Evolutionary conservation across 2,113 vertebrate genomes (phyloP).

Genomic region (Scytalopus superciliaris): DNA sequence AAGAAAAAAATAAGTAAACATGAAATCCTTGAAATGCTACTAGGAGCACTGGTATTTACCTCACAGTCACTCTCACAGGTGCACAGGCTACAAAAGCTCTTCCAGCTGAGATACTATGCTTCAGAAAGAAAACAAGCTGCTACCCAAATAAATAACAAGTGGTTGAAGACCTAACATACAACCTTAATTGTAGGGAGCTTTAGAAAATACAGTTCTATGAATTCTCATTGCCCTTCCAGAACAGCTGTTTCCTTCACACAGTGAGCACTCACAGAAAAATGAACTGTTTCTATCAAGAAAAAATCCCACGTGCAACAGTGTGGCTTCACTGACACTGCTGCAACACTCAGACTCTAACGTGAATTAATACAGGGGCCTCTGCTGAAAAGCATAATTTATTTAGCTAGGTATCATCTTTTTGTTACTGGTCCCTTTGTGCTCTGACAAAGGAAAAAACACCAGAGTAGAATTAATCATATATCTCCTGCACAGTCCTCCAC

Average conservation of each 20-base stretch:
- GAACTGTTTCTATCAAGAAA: not conserved
- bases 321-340: not conserved
- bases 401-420: not conserved
- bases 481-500: not conserved
- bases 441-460: not conserved
- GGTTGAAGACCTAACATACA: not conserved
- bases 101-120: not conserved
- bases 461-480: not conserved
- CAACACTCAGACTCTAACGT: not conserved
- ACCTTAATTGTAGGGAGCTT: not conserved
- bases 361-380: not conserved
- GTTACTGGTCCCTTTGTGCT: not conserved
- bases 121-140: not conserved
- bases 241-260: not conserved
- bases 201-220: not conserved
- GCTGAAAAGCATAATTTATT: not conserved
- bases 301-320: fast-evolving
- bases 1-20: not conserved
- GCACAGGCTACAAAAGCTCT: not conserved
- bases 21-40: not conserved
- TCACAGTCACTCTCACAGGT: not conserved
- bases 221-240: not conserved
- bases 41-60: not conserved
- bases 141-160: not conserved
- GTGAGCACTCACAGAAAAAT: not conserved